Evolutionary conservation across 2,797 vertebrate species (phyloP), one percentile per base, ranked within the genome.

Genomic region (Diceros bicornis): DNA sequence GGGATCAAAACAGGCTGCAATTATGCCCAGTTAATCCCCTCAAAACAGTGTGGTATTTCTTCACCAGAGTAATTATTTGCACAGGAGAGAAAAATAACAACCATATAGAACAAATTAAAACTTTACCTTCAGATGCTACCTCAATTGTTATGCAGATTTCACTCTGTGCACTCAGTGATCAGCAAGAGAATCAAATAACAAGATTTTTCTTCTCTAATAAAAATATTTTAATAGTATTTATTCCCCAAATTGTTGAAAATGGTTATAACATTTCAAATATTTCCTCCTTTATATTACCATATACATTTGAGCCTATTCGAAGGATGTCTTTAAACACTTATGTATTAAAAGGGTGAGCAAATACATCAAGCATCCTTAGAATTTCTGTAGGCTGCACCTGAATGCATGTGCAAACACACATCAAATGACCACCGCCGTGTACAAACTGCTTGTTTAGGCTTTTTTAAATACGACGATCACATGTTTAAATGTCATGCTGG

Each of bases 71-170:
- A 98, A 97, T 99, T 98, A 98, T 98, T 99, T 98, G 98, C 97
- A 96, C 81, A 96, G 86, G 97, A 98, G 94, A 97, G 98, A 97
- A 98, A 98, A 98, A 98, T 97, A 98, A 98, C 98, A 97, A 98
- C 97, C 97, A 18, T 32, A 89, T 84, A 97, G 98, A 97, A 97
- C 98, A 98, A 99, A 99, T 99, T 98, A 99, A 98, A 99, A 99
- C 98, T 98, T 98, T 98, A 97, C 98, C 98, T 98, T 99, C 98
- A 98, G 98, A 98, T 98, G 98, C 92, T 98, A 83, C 98, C 98
- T 98, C 98, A 84, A 98, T 98, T 98, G 97, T 98, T 44, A 98
- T 98, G 98, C 98, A 98, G 98, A 98, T 98, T 97, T 81, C 88
- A 79, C 82, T 96, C 34, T 66, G 74, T 55, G 25, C 90, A 61